phyloP scores from a whole-genome alignment of 1,140 invertebrate species.

The Meteorus sp. region DNA sequence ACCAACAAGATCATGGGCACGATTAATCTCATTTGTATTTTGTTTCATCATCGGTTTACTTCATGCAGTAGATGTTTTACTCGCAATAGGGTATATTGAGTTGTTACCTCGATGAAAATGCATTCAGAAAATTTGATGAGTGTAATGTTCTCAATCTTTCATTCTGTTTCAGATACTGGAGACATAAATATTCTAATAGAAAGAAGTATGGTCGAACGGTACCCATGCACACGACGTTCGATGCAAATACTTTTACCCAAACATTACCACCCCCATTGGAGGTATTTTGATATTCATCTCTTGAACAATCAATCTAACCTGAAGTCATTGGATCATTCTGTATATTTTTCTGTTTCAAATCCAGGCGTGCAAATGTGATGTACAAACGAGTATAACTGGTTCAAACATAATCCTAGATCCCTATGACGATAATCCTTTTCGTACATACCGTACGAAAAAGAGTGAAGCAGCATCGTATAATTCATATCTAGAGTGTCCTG shows the following conservation, averaged over 20 bases:
- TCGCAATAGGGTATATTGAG: too few species aligned
- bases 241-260: constrained; percentile 15
- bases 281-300: too few species aligned
- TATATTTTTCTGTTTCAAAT: too few species aligned
- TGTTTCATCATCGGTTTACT: constrained; percentile 38
- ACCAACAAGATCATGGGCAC: constrained; percentile 24
- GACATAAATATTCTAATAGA: constrained; percentile 25
- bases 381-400: constrained; percentile 42
- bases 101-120: too few species aligned
- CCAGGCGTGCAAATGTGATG: constrained; percentile 32
- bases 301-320: too few species aligned
- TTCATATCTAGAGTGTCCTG: constrained; percentile 49
- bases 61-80: constrained; percentile 39
- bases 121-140: too few species aligned
- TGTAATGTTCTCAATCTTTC: not conserved
- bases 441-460: constrained; percentile 36
- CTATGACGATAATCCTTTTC: constrained; percentile 1
- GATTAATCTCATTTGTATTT: constrained; percentile 28
- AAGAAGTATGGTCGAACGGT: constrained; percentile 21
- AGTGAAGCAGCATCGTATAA: constrained; percentile 30
- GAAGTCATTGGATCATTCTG: too few species aligned
- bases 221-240: too few species aligned
- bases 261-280: not conserved
- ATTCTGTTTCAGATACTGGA: constrained; percentile 33
- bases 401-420: constrained; percentile 4